A percentile compares a stretch with the other conserved stretches of the same genome.
These are phyloP conservation scores for Illadopsis cleaveri DNA, from an alignment of 2,113 vertebrate species.

Conservation along the genomic window DNA sequence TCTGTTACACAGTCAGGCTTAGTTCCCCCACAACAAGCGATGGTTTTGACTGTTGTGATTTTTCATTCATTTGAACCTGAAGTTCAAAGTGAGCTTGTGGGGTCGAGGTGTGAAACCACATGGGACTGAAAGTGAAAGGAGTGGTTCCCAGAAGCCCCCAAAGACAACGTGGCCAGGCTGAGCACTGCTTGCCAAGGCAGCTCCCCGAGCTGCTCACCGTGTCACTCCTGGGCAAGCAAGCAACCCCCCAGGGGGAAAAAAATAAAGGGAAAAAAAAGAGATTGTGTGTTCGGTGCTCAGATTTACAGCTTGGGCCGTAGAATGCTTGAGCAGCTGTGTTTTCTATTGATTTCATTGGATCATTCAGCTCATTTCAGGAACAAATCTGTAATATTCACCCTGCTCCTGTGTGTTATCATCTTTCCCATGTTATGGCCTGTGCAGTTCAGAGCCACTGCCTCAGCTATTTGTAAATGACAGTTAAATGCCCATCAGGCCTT, in stretches of 20 bases:
- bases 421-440: background rate
- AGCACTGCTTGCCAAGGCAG: accelerated
- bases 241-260: background rate
- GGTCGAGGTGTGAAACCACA: constrained; percentile 66
- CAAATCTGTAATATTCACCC: background rate
- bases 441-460: background rate
- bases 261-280: accelerated
- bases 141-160: background rate
- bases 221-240: background rate
- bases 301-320: background rate
- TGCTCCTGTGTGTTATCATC: background rate
- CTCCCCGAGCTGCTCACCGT: background rate
- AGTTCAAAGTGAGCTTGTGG: constrained; percentile 61
- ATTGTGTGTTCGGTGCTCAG: background rate
- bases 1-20: background rate
- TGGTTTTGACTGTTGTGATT: constrained; percentile 10
- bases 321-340: background rate
- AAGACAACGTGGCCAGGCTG: background rate
- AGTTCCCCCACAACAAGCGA: background rate
- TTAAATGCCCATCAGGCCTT: background rate
- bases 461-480: background rate
- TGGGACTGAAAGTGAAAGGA: constrained; percentile 15
- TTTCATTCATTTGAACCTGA: constrained; percentile 39
- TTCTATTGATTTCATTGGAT: constrained; percentile 10
- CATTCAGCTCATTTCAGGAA: background rate